Percentiles rank a stretch among this genome's conserved stretches.
These are phyloP conservation scores for Glyphotaelius pellucidus DNA, from an alignment of 2,888 invertebrate species.

Conservation along the genomic window DNA sequence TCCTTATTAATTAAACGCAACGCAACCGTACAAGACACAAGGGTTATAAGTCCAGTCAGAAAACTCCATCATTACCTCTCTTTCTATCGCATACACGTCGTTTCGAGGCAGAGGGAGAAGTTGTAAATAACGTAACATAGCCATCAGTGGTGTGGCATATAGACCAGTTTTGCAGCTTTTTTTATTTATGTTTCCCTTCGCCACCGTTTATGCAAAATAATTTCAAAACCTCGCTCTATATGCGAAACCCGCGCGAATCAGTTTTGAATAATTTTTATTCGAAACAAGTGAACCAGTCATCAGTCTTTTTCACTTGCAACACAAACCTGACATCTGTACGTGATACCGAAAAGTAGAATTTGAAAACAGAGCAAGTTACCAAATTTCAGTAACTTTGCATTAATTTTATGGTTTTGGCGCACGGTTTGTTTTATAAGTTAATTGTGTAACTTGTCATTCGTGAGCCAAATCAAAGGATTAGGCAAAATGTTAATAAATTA, in stretches of 20 bases:
- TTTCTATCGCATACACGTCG: background rate
- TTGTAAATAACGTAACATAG: background rate
- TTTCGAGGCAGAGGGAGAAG: background rate
- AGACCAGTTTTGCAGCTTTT: background rate
- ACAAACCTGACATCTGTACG: constrained; percentile 2
- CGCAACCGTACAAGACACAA: background rate
- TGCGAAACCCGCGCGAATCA: background rate
- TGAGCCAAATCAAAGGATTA: background rate
- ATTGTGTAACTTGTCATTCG: background rate
- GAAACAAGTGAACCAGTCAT: background rate
- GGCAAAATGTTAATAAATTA: background rate
- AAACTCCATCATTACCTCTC: background rate
- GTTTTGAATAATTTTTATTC: background rate
- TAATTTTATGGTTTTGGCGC: background rate
- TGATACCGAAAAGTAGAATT: background rate
- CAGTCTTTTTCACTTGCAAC: background rate
- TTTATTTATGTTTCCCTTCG: background rate
- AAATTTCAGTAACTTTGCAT: background rate
- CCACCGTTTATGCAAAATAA: background rate
- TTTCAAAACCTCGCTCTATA: background rate
- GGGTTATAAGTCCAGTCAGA: background rate
- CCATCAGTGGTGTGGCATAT: background rate
- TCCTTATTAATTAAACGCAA: background rate
- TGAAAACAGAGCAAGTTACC: background rate
- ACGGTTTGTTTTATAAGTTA: background rate